Evolutionary conservation across 2,797 vertebrate species (phyloP), one percentile per base, ranked within the genome.

Genomic region (Emys orbicularis): DNA sequence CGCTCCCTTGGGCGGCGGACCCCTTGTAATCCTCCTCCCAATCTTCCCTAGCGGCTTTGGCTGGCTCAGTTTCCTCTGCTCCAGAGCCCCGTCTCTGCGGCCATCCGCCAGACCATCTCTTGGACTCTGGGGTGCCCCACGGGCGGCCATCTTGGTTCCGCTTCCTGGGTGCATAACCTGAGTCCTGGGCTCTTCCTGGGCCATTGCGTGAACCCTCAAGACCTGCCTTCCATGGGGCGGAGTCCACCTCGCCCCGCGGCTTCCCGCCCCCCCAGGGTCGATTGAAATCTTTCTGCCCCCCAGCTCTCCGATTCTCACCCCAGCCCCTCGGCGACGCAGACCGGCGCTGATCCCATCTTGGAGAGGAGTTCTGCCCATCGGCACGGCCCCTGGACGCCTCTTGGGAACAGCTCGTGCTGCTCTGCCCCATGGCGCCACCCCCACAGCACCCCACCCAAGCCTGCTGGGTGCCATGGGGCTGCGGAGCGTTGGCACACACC

Each of bases 1-100:
- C 19, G 4, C 11, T 16, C n/a, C 25, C 77, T 9, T 47, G 53
- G 53, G 61, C 3, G 8, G 23, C 13, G 19, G 65, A 3, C 12
- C 7, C 85, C 23, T 81, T 50, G 41, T 90, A 87, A 31, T 95
- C 90, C 83, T 53, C 85, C 54, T 94, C 92, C 86, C 86, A 89
- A 50, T 94, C 94, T 82, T 95, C 91, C 21, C 1, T 52, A 11
- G 44, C 5, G 34, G 57, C 12, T 12, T 25, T 77, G 79, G 23
- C 54, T 80, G 19, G 76, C 84, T 57, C 84, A 2, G 50, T 37
- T 84, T 27, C 89, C 87, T 86, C 95, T 89, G 29, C 1, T 34
- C 3, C 9, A 34, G 84, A 12, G 4, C 2, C 87, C 80, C 77
- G 86, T 81, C 19, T 84, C 8, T 83, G 83, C 31, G 72, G 89